Base-by-base conservation (phyloP, 64 coral and sea anemone species). In the Porites australiensis region DNA sequence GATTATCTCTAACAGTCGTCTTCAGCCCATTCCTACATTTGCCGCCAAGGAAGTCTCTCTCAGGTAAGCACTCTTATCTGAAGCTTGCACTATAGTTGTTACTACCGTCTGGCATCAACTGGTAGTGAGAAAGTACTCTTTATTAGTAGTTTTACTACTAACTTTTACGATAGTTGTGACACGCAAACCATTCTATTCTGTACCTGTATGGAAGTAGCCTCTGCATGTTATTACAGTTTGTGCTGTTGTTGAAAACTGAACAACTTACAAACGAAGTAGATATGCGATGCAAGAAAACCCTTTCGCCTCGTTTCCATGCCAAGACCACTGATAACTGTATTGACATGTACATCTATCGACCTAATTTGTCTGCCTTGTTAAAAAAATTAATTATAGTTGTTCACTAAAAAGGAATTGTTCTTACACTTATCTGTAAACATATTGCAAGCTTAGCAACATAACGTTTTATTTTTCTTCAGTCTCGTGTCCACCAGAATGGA, bases 401-500 rank as follows among this genome's bases (percentile, higher is more conserved):
- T n/a, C n/a, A n/a, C n/a, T n/a, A n/a, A n/a, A n/a, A n/a, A n/a
- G n/a, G n/a, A n/a, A n/a, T n/a, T n/a, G n/a, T n/a, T n/a, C n/a
- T n/a, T n/a, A n/a, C n/a, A n/a, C n/a, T n/a, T n/a, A 57, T 57
- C 11, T 11, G 1, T 57, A 8, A 57, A 57, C 53, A 57, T 57
- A 57, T 57, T 0, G 53, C 6, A 3, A 5, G 53, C 53, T 57
- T 57, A 11, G n/a, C n/a, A n/a, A n/a, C n/a, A n/a, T n/a, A n/a
- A n/a, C n/a, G n/a, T n/a, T n/a, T n/a, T n/a, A n/a, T n/a, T n/a
- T 57, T 57, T 57, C 11, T 57, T 57, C 74, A 87, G 92, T 88
- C 23, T 76, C 74, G 19, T 93, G 92, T 58, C 92, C 85, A 22
- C 73, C 92, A 11, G 92, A 86, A 54, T 93, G 92, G 92, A 88